phyloP scores from a whole-genome alignment of 1,140 invertebrate genomes.

The Triops cancriformis region DNA sequence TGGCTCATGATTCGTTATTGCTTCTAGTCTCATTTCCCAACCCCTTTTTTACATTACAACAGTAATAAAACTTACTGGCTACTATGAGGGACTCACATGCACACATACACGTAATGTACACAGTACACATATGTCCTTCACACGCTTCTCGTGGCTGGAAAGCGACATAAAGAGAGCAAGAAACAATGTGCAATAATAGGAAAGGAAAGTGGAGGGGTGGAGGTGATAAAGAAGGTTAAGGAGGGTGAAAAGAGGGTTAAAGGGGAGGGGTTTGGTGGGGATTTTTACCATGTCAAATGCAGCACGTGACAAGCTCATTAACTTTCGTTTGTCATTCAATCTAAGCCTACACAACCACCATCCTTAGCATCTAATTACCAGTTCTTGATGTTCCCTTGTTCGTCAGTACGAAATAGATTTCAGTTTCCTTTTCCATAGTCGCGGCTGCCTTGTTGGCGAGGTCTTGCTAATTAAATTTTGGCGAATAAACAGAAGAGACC shows the following conservation, averaged over 20 bases:
- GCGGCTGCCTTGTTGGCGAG: too few relatives aligned
- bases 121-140: neutral
- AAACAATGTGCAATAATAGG: neutral
- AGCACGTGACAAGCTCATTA: neutral
- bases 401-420: too few relatives aligned
- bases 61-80: neutral
- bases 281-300: neutral
- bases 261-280: neutral
- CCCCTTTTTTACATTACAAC: slow-evolving; percentile 1
- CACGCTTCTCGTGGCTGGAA: neutral
- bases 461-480: too few relatives aligned
- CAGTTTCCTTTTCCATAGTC: too few relatives aligned
- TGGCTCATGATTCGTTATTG: neutral
- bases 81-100: neutral
- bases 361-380: neutral
- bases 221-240: neutral
- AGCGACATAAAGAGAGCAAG: neutral
- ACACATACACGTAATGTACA: too few relatives aligned
- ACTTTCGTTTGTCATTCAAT: neutral
- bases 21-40: neutral
- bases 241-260: neutral
- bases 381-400: neutral
- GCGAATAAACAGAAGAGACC: too few relatives aligned
- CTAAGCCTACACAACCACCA: neutral
- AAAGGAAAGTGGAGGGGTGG: neutral